A percentile compares a stretch with the other conserved stretches of the same genome.
phyloP scores from a whole-genome alignment of 1,140 invertebrate genomes.

The Tetramorium simillimum region DNA sequence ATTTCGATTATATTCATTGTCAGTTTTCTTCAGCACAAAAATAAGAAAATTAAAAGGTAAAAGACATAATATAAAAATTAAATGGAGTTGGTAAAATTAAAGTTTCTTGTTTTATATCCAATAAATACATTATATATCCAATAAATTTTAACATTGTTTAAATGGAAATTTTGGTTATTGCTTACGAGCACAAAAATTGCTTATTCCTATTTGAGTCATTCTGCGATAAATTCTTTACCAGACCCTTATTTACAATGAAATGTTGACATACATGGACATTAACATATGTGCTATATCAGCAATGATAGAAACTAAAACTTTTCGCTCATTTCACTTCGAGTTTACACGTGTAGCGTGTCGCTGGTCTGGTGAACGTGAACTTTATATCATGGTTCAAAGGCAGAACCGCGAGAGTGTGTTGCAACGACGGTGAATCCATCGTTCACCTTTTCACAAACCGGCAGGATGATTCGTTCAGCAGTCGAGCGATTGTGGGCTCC shows the following conservation, averaged over 20 bases:
- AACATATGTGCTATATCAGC: background rate
- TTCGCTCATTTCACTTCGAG: background rate
- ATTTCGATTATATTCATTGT: too few relatives aligned
- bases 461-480: conserved; percentile 19
- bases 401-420: conserved; percentile 15
- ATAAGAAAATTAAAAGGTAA: too few relatives aligned
- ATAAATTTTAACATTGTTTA: background rate
- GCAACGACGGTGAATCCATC: conserved; percentile 38
- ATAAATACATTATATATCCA: background rate
- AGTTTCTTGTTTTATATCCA: too few relatives aligned
- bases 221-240: background rate
- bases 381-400: conserved; percentile 45
- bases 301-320: conserved; percentile 7
- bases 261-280: background rate
- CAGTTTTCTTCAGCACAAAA: too few relatives aligned
- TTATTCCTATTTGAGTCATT: background rate
- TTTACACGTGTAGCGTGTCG: background rate
- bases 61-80: too few relatives aligned
- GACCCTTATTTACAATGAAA: background rate
- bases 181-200: background rate
- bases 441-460: conserved; percentile 42
- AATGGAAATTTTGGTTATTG: background rate
- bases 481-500: background rate
- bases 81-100: too few relatives aligned
- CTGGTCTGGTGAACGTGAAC: conserved; percentile 36